Evolutionary conservation across 1,140 invertebrate species (phyloP).

Genomic region (Zaprionus ornatus): DNA sequence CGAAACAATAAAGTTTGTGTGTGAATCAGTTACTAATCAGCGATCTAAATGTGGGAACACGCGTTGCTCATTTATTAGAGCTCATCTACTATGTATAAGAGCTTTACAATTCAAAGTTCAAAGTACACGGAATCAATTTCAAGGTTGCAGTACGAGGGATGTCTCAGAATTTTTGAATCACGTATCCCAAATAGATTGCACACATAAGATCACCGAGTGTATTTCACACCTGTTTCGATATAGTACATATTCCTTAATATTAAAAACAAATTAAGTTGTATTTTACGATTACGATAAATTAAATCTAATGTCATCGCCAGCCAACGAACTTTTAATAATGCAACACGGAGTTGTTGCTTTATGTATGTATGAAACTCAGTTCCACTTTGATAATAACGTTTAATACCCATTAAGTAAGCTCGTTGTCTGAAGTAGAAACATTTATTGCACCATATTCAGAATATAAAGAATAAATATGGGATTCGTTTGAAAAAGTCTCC

Average conservation of each 20-base stretch:
- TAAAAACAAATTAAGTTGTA: not conserved
- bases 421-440: not conserved
- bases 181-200: not conserved
- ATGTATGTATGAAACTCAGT: not conserved
- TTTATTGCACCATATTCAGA: not conserved
- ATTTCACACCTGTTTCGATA: not conserved
- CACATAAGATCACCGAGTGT: not conserved
- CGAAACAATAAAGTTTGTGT: not conserved
- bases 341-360: not conserved
- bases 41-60: not conserved
- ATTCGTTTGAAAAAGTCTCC: too few species aligned
- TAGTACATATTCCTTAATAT: not conserved
- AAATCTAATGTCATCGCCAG: not conserved
- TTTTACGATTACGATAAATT: not conserved
- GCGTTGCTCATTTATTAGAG: not conserved
- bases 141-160: not conserved
- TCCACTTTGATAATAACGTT: not conserved
- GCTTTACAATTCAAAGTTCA: not conserved
- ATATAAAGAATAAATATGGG: not conserved
- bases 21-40: not conserved
- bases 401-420: not conserved
- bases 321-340: conserved; percentile 19
- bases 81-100: not conserved
- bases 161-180: not conserved
- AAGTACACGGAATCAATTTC: not conserved